Conservation (phyloP, 2,888 invertebrate genomes). For the Caradrina clavipalpis region DNA sequence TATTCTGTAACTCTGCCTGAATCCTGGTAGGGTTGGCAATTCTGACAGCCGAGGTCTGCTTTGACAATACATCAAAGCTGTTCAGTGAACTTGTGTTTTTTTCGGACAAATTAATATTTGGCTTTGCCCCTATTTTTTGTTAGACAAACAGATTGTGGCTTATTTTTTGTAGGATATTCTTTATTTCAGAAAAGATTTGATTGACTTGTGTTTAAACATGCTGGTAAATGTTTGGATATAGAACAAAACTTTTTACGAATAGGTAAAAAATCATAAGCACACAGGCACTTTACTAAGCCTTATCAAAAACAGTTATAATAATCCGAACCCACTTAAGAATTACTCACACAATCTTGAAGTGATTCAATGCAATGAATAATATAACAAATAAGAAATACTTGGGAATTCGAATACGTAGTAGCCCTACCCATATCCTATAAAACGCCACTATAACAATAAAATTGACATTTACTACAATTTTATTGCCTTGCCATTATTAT, state of each 20-base stretch:
- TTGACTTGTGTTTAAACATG: slow-evolving; percentile 23
- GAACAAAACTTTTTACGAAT: not conserved
- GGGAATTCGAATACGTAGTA: slow-evolving; percentile 28
- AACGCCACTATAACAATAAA: slow-evolving; percentile 10
- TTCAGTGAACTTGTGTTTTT: not conserved
- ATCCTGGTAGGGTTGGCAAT: slow-evolving; percentile 8
- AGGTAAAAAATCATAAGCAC: too few species aligned
- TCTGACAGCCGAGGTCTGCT: too few species aligned
- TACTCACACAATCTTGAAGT: slow-evolving; percentile 49
- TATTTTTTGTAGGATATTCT: too few species aligned
- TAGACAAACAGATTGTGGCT: not conserved
- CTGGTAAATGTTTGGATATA: slow-evolving; percentile 30
- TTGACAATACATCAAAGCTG: not conserved
- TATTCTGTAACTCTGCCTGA: not conserved
- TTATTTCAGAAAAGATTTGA: slow-evolving; percentile 3
- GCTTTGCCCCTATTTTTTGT: not conserved
- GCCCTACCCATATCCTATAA: slow-evolving; percentile 21
- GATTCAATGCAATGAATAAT: slow-evolving; percentile 38
- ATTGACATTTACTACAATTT: slow-evolving; percentile 5
- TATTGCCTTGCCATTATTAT: not conserved
- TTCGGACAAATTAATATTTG: slow-evolving; percentile 1
- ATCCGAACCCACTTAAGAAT: slow-evolving; percentile 28
- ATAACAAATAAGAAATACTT: slow-evolving; percentile 42
- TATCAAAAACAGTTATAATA: slow-evolving; percentile 41
- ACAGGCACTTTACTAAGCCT: slow-evolving; percentile 3